Evolutionary conservation across 1,140 invertebrate species (phyloP).

Genomic region (Zaprionus tsacasi): DNA sequence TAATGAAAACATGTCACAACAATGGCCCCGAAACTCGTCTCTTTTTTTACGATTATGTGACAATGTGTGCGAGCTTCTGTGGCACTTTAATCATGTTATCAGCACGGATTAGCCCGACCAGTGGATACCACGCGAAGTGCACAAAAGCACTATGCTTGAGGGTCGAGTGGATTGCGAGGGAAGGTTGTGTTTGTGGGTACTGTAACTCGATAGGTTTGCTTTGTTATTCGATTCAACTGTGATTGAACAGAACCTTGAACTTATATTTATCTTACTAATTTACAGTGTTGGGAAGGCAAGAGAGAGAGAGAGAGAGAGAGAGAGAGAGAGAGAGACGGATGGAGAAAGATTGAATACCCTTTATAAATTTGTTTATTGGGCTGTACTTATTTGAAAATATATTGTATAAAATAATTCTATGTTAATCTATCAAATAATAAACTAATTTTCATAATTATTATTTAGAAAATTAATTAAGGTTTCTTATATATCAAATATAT

Average conservation of each 20-base stretch:
- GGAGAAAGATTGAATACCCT: not conserved
- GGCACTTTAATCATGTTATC: constrained; percentile 21
- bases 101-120: constrained; percentile 21
- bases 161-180: not conserved
- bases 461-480: no score
- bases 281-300: not conserved
- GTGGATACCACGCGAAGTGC: not conserved
- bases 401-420: no score
- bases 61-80: constrained; percentile 28
- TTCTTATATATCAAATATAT: no score
- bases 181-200: not conserved
- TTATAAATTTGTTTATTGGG: no score
- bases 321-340: not conserved
- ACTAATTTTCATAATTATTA: no score
- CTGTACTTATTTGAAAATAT: not conserved
- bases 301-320: not conserved
- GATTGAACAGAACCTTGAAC: constrained; percentile 2
- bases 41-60: constrained; percentile 35
- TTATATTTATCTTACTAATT: constrained; percentile 2
- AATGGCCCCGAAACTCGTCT: constrained; percentile 29
- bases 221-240: not conserved
- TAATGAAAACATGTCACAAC: constrained; percentile 37
- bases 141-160: not conserved
- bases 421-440: no score
- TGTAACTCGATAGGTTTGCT: not conserved